Base-by-base conservation (phyloP, 2,113 vertebrate species). In the Lophotis ruficrista region DNA sequence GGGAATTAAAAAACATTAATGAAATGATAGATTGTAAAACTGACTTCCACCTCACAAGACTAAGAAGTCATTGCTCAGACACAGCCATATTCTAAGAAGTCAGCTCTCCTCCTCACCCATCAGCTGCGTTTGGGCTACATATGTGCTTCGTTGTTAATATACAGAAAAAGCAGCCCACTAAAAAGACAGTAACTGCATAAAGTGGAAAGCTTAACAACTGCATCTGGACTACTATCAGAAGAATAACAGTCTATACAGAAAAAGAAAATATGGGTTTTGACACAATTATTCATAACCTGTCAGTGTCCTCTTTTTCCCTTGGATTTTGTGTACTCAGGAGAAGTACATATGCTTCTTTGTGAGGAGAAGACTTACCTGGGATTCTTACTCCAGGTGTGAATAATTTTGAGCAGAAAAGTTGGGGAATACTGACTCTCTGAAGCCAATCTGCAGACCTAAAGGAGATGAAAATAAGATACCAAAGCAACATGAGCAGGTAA, bases 401-500 rank as follows among this genome's bases (percentile, higher is more conserved):
- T 98, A 78, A 99, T 97, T 90, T 99, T 99, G 61, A 99, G 98
- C 48, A 99, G 98, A 53, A 98, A 98, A n/a, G 99, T 99, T 45
- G 99, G 99, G 64, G 99, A 98, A 96, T 99, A 99, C 5, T 98
- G 97, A 96, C 99, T 99, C 98, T 99, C 99, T 83, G 98, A 98
- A 62, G 98, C 97, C 80, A 99, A 98, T 37, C 99, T 99, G 94
- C 97, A 98, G 90, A 99, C 97, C 99, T 98, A 92, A 43, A 85
- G 45, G 31, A 91, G 54, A 76, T 27, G 90, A 95, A 94, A 81
- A 62, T 73, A 86, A 92, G 30, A 76, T 11, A 88, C 1, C 35
- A 81, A n/a, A 2, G 8, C 56, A 83, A 81, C 10, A 10, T 0
- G 6, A 84, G 37, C 16, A 83, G 24, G 25, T 33, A 76, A 70